These are phyloP conservation scores for Bubalus kerabau DNA, from an alignment of 2,113 vertebrate genomes.

Conservation along the genomic window DNA sequence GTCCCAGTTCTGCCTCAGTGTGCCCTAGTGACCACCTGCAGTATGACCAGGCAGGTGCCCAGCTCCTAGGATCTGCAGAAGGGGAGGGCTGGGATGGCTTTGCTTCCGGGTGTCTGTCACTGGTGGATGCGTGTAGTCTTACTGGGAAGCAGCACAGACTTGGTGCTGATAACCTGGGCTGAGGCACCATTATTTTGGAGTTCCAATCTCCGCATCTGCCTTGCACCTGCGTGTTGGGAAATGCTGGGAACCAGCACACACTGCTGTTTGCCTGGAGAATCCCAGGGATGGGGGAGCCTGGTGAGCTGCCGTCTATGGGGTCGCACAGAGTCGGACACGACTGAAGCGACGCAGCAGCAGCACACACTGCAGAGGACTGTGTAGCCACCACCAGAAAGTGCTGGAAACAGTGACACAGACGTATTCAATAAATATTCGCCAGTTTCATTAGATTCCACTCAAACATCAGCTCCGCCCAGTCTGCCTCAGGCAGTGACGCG, in stretches of 20 bases:
- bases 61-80: too few relatives aligned
- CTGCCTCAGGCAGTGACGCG: neutral
- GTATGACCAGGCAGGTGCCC: accelerated
- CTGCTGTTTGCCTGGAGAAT: neutral
- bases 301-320: too few relatives aligned
- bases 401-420: conserved; percentile 8
- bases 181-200: neutral
- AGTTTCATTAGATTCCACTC: conserved; percentile 38
- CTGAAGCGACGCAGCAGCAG: too few relatives aligned
- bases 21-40: neutral
- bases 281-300: too few relatives aligned
- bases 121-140: accelerated
- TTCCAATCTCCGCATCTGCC: accelerated
- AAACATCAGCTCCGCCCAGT: neutral
- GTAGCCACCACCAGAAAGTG: neutral
- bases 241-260: neutral
- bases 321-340: too few relatives aligned
- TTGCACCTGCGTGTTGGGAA: neutral
- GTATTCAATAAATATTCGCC: neutral
- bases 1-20: neutral
- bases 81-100: neutral
- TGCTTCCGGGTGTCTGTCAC: accelerated
- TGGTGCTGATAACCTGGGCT: neutral
- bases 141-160: neutral
- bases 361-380: too few relatives aligned